phyloP scores from a whole-genome alignment of 2,888 invertebrate species.

The Anthophora plumipes region DNA sequence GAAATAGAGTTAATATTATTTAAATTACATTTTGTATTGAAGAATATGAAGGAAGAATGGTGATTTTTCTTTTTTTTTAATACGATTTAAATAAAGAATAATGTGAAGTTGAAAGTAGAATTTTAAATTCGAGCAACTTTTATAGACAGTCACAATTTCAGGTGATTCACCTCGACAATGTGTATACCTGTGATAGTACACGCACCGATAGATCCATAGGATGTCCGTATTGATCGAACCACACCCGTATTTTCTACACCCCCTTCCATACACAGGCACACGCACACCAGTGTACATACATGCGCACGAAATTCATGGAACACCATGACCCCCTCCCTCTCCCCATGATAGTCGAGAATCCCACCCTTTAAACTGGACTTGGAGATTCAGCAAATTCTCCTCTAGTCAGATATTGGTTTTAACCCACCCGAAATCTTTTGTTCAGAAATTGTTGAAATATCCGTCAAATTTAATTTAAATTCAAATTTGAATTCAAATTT shows the following conservation, averaged over 20 bases:
- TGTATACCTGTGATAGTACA: slow-evolving; percentile 50
- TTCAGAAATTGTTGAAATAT: no score
- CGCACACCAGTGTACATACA: slow-evolving; percentile 61
- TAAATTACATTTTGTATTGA: not conserved
- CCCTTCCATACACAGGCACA: slow-evolving; percentile 53
- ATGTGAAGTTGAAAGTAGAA: not conserved
- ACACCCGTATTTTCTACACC: slow-evolving; percentile 80
- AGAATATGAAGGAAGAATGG: not conserved
- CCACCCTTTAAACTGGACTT: slow-evolving; percentile 36
- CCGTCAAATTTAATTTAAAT: no score
- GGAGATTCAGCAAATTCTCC: slow-evolving; percentile 26
- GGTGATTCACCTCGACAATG: slow-evolving; percentile 55
- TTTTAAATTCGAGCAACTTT: not conserved
- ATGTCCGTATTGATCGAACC: slow-evolving; percentile 83
- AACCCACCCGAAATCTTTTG: no score
- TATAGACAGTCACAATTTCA: slow-evolving; percentile 39
- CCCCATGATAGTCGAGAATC: slow-evolving; percentile 21
- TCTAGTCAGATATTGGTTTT: not conserved
- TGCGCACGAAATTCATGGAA: slow-evolving; percentile 70
- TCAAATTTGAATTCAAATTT: not conserved
- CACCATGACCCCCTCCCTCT: slow-evolving; percentile 39
- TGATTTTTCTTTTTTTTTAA: not conserved
- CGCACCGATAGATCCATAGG: slow-evolving; percentile 79
- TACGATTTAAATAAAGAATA: not conserved
- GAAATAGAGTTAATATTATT: no score